A percentile compares a stretch with the other conserved stretches of the same genome.
These are phyloP conservation scores for Natator depressus DNA, from an alignment of 2,113 vertebrate genomes.

Conservation along the genomic window DNA sequence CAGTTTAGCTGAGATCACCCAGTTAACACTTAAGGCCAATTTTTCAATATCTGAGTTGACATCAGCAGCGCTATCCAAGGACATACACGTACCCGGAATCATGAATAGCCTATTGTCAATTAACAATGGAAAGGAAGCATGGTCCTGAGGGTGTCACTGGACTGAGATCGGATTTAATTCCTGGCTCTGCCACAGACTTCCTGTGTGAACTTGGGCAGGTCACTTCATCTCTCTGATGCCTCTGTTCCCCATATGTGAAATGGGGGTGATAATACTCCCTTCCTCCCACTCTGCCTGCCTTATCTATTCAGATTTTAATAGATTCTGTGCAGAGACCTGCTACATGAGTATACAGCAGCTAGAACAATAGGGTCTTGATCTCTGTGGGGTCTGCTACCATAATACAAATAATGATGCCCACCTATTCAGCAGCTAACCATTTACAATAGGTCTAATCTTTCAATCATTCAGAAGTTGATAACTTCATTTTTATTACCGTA, in stretches of 20 bases:
- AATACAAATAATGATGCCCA: not conserved
- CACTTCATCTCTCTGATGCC: not conserved
- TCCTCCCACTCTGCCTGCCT: rapidly evolving
- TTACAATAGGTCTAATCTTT: not conserved
- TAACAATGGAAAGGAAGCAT: not conserved
- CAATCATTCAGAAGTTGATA: not conserved
- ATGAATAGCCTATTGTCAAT: not conserved
- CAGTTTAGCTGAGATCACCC: not conserved
- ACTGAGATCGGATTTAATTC: not conserved
- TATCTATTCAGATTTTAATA: not conserved
- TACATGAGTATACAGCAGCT: not conserved
- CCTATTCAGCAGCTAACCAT: not conserved
- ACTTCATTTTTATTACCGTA: not conserved
- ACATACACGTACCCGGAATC: not conserved
- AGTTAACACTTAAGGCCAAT: too few species aligned
- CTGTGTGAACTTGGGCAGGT: not conserved
- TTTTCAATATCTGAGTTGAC: not conserved
- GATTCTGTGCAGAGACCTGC: not conserved
- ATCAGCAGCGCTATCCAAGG: not conserved
- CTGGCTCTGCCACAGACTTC: not conserved
- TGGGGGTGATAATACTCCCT: not conserved
- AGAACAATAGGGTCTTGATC: not conserved
- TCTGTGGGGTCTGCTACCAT: not conserved
- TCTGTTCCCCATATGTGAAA: not conserved
- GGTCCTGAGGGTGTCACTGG: not conserved